These are phyloP conservation scores for Callimico goeldii DNA, from an alignment of 2,797 vertebrate species.

Conservation along the genomic window DNA sequence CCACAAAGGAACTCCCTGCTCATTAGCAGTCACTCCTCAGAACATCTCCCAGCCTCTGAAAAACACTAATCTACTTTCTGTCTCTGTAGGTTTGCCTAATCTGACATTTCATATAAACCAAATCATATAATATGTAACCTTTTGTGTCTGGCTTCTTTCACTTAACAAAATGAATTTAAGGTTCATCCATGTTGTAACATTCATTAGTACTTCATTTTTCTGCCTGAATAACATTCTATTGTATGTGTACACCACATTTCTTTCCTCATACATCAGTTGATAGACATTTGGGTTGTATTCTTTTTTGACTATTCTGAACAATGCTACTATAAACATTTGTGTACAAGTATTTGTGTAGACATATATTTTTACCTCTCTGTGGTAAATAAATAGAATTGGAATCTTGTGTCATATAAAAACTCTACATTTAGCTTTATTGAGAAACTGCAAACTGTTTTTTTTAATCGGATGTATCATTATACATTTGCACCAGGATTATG, in stretches of 20 bases:
- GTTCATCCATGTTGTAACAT: neutral
- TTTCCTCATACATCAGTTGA: neutral
- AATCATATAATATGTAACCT: neutral
- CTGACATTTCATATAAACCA: neutral
- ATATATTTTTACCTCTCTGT: neutral
- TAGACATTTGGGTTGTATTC: neutral
- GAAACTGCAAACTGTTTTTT: neutral
- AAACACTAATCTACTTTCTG: neutral
- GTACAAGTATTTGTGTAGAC: neutral
- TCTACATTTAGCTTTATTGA: neutral
- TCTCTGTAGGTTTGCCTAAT: neutral
- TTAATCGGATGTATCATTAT: neutral
- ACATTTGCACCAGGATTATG: neutral
- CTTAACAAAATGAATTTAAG: neutral
- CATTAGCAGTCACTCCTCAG: neutral
- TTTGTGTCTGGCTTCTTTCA: neutral
- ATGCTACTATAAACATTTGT: neutral
- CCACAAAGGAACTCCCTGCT: neutral
- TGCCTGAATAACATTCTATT: neutral
- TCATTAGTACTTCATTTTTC: neutral
- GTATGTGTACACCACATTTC: neutral
- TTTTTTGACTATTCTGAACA: neutral
- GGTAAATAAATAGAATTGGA: neutral
- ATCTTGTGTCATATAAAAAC: neutral
- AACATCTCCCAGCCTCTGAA: neutral